Evolutionary conservation across 2,797 vertebrate species (phyloP).

Genomic region (Semotilus atromaculatus): DNA sequence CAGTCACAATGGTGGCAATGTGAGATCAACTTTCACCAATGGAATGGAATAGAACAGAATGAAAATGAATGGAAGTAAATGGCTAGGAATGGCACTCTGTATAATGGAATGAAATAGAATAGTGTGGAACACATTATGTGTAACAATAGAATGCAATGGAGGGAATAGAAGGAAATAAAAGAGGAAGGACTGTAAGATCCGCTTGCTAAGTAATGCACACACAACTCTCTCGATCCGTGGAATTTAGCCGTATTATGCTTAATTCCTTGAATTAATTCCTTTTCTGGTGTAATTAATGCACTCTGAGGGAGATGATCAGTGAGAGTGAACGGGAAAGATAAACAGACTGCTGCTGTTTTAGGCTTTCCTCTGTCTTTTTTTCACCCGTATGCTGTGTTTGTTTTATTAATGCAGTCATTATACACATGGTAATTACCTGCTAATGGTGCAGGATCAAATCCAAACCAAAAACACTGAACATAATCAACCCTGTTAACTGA

Average conservation of each 20-base stretch:
- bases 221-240: conserved; percentile 32
- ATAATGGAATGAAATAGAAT: conserved; percentile 35
- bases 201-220: conserved; percentile 50
- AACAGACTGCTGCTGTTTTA: conserved; percentile 22
- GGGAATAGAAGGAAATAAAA: background rate
- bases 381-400: background rate
- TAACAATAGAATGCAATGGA: conserved; percentile 26
- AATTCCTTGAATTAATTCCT: conserved; percentile 56
- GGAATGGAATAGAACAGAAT: conserved; percentile 26
- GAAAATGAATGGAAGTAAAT: conserved; percentile 31
- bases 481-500: background rate
- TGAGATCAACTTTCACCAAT: conserved; percentile 17
- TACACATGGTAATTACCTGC: conserved; percentile 23
- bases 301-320: conserved; percentile 37
- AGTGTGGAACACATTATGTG: conserved; percentile 15
- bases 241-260: conserved; percentile 46
- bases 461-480: conserved; percentile 7
- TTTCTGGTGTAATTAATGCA: conserved; percentile 58
- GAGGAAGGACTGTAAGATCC: conserved; percentile 23
- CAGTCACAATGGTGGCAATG: conserved; percentile 21
- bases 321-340: conserved; percentile 29
- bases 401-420: conserved; percentile 37
- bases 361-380: conserved; percentile 7
- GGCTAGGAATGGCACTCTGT: conserved; percentile 29
- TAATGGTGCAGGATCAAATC: conserved; percentile 31